Evolutionary conservation across 2,888 invertebrate species (phyloP), one percentile per base, ranked within the genome.

Genomic region (Sinopyrophorus schimmeli): DNA sequence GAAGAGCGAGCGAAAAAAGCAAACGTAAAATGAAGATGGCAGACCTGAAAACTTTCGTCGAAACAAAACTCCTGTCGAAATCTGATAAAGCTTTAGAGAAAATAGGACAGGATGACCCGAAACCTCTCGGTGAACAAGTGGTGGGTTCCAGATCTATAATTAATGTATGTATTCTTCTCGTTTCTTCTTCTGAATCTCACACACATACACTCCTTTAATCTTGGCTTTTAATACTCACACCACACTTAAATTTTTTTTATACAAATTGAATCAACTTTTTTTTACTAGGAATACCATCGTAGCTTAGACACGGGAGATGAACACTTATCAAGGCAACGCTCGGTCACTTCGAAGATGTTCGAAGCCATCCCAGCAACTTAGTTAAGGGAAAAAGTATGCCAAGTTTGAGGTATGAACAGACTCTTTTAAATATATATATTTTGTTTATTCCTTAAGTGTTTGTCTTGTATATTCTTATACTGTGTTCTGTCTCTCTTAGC

Each of bases 311-410:
- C 89, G 1, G 84, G 86, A 1, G 91, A 90, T 54, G 83, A 82
- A 60, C 84, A 87, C 53, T 74, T 89, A 35, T 82, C 86, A 0
- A 80, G 86, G 57, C 88, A 86, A 1, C 83, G 82, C 27, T 81
- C 89, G 1, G 82, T 82, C 37, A 79, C 82, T 40, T 82, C 84
- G 30, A 84, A 84, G 56, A 67, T 73, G 60, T 74, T 72, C 48
- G 73, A 71, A 48, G 66, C 67, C 3, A 54, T 5, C 76, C 80
- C 9, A 80, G 82, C 39, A 91, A 89, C 73, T 78, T 94, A 37
- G 87, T 91, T 52, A 92, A 95, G 78, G 94, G 95, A 52, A 94
- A 94, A 76, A 95, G 94, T 78, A 93, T 96, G 93, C 95, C 95
- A 2, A 93, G 93, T 68, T 77, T 95, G 53, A 92, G 92, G 93